A percentile compares a stretch with the other conserved stretches of the same genome.
phyloP scores from a whole-genome alignment of 2,888 invertebrate genomes.

The Argyra leucocephala region DNA sequence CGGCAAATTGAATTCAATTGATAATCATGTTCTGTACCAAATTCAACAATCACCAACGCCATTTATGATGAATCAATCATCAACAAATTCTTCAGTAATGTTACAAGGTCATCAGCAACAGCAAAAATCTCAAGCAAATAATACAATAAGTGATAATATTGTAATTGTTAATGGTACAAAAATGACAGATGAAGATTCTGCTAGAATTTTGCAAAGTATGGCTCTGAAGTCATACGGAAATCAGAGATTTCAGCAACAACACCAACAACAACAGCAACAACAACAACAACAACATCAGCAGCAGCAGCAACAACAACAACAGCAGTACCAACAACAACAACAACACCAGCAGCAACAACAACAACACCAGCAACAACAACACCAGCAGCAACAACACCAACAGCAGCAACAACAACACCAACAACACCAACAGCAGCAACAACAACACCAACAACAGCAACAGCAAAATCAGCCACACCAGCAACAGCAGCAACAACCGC shows the following conservation, averaged over 20 bases:
- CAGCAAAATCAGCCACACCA: constrained; percentile 28
- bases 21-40: constrained; percentile 23
- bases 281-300: constrained; percentile 20
- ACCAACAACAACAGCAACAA: constrained; percentile 24
- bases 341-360: constrained; percentile 21
- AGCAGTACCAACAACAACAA: constrained; percentile 28
- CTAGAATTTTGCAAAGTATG: constrained; percentile 42
- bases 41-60: constrained; percentile 25
- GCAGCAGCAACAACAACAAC: constrained; percentile 17
- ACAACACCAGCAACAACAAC: constrained; percentile 27
- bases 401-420: constrained; percentile 8
- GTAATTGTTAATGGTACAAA: constrained; percentile 43
- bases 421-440: constrained; percentile 31
- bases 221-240: constrained; percentile 40
- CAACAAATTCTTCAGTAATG: constrained; percentile 16
- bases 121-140: constrained; percentile 24
- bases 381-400: constrained; percentile 24
- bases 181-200: constrained; percentile 43
- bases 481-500: constrained; percentile 29
- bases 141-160: constrained; percentile 38
- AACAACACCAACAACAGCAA: constrained; percentile 16
- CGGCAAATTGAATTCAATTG: constrained; percentile 18
- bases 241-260: constrained; percentile 32
- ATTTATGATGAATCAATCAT: constrained; percentile 21
- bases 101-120: constrained; percentile 23